A percentile compares a stretch with the other conserved stretches of the same genome.
These are phyloP conservation scores for Crenuchus spilurus DNA, from an alignment of 2,797 vertebrate genomes.

Conservation along the genomic window DNA sequence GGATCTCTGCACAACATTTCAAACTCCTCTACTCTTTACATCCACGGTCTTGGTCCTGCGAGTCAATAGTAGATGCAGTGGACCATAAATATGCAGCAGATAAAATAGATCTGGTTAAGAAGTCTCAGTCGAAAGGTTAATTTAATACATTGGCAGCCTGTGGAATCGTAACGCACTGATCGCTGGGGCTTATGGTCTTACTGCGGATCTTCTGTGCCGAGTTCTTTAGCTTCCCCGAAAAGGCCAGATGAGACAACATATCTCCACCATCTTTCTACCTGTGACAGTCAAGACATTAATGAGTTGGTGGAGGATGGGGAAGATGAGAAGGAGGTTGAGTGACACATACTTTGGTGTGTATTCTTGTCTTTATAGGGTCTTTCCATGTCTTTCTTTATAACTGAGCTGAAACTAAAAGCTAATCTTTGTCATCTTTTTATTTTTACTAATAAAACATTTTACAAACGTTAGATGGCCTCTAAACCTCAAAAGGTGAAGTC, in stretches of 20 bases:
- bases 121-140: background rate
- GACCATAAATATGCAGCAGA: background rate
- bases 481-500: no score
- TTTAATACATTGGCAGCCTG: background rate
- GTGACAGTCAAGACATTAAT: background rate
- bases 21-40: no score
- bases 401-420: no score
- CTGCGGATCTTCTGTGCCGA: background rate
- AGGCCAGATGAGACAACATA: slow-evolving; percentile 1
- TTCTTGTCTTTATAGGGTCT: background rate
- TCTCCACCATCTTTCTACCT: background rate
- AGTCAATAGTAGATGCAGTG: background rate
- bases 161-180: background rate
- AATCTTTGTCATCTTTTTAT: no score
- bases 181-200: background rate
- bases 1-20: background rate
- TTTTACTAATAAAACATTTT: no score
- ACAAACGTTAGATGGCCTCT: no score
- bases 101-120: background rate
- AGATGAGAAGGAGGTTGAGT: background rate
- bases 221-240: background rate
- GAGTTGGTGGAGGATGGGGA: background rate
- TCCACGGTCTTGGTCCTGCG: no score
- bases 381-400: no score
- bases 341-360: background rate